phyloP scores from a whole-genome alignment of 2,113 vertebrate genomes.

The Nibea albiflora region DNA sequence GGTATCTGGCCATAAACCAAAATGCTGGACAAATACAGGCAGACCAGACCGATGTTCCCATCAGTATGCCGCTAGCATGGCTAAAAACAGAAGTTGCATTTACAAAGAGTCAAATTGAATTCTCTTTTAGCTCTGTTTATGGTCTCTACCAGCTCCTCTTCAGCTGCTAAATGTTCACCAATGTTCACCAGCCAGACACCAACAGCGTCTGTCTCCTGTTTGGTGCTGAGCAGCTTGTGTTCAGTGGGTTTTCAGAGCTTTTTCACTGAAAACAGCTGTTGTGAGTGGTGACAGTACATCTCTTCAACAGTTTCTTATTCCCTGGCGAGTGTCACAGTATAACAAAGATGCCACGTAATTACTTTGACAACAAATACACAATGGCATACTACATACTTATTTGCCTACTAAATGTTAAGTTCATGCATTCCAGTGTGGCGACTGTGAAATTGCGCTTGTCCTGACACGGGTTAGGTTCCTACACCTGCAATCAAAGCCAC shows the following conservation, averaged over 20 bases:
- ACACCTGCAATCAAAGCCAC: slow-evolving; percentile 44
- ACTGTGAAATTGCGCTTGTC: slow-evolving; percentile 15
- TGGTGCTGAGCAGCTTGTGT: background rate
- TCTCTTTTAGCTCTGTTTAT: background rate
- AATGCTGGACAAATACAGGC: too few relatives aligned
- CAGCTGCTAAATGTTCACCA: background rate
- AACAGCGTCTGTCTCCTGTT: too few relatives aligned
- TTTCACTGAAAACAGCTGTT: background rate
- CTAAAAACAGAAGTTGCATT: too few relatives aligned
- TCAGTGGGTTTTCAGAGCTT: background rate
- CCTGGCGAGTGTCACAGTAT: background rate
- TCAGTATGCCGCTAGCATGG: too few relatives aligned
- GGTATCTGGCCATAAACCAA: background rate
- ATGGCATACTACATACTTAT: background rate
- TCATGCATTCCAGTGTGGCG: slow-evolving; percentile 16
- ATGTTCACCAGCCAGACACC: background rate
- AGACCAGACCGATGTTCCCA: background rate
- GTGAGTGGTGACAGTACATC: background rate
- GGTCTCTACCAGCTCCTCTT: background rate
- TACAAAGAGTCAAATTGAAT: too few relatives aligned
- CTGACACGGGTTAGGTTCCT: slow-evolving; percentile 26
- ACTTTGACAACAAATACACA: slow-evolving; percentile 12
- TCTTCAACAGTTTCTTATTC: background rate
- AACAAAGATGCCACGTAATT: background rate
- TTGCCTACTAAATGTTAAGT: slow-evolving; percentile 1